phyloP scores from a whole-genome alignment of 2,797 vertebrate species.

The Lagodon rhomboides region DNA sequence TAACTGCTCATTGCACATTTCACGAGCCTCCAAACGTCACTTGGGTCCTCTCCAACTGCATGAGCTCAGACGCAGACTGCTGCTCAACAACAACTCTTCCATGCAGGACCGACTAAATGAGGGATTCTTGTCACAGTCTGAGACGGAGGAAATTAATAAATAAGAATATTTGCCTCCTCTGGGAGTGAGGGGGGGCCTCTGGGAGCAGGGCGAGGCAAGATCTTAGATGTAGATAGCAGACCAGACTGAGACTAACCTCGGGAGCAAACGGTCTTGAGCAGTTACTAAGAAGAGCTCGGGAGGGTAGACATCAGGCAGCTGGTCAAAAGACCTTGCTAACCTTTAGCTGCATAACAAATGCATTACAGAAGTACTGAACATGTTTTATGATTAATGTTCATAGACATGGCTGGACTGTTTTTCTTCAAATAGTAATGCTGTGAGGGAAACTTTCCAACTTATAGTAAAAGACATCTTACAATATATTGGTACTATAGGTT shows the following conservation, averaged over 20 bases:
- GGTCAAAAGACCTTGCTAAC: constrained; percentile 5
- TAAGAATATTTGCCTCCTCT: constrained; percentile 49
- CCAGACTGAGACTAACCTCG: constrained; percentile 41
- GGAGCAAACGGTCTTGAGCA: constrained; percentile 9
- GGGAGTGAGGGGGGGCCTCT: constrained; percentile 29
- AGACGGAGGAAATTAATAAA: constrained; percentile 68
- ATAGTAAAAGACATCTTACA: background rate
- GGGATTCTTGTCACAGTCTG: constrained; percentile 64
- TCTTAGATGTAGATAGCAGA: constrained; percentile 23
- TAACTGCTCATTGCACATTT: constrained; percentile 76
- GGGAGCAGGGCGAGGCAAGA: constrained; percentile 29
- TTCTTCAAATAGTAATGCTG: background rate
- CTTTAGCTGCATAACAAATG: constrained; percentile 8
- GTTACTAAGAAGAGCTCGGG: background rate
- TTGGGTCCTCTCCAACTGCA: constrained; percentile 68
- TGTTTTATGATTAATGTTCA: background rate
- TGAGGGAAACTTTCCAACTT: background rate
- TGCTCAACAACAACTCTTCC: constrained; percentile 53
- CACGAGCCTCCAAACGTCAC: constrained; percentile 57
- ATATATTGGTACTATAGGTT: background rate
- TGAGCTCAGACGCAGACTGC: constrained; percentile 46
- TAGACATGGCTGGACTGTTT: background rate
- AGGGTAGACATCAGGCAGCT: background rate
- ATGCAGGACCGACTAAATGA: constrained; percentile 72
- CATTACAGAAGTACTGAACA: background rate